Base-by-base conservation (phyloP, 1,140 invertebrate genomes). In the Gonatopus flavifemur region DNA sequence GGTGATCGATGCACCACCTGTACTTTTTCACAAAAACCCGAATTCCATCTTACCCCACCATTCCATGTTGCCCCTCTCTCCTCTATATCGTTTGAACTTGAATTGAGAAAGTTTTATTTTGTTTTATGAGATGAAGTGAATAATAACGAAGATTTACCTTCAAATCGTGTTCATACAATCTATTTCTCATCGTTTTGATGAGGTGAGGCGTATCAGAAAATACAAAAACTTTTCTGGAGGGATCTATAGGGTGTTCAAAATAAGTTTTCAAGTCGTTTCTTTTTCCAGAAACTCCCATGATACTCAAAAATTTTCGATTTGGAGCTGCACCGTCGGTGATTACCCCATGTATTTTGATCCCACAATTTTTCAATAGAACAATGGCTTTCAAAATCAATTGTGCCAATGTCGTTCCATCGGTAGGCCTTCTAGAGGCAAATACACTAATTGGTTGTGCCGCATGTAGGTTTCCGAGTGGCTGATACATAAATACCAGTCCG, bases 201-300 rank as follows among this genome's bases (percentile, higher is more conserved):
- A 64, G 35, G 39, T 64, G 61, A 10, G 57, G 52, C 22, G 49
- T 35, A 33, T 60, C 57, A 3, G 54, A 59, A 25, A 63, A 60
- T 9, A 53, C 54, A 48, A 43, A 60, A 30, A 65, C 43, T 30
- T 43, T 25, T 9, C 55, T 37, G 9, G 24, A 19, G 41, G 42
- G 48, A 8, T 55, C 47, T 2, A 38, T 22, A 5, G 62, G 59
- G 51, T 64, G 56, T 25, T 49, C 16, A 48, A 59, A 57, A 25
- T 18, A 49, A 49, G 49, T 51, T 15, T 44, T 46, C 0, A 49
- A 19, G 15, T 46, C 31, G 10, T 50, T 12, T 41, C 19, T 42
- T 44, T 46, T 48, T 9, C 55, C 46, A 31, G 13, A 32, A 2
- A 60, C 41, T 2, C 53, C 52, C 6, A 66, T 7, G 24, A 38